Evolutionary conservation across 2,888 invertebrate species (phyloP), one percentile per base, ranked within the genome.

Genomic region (Caenorhabditis virilis): DNA sequence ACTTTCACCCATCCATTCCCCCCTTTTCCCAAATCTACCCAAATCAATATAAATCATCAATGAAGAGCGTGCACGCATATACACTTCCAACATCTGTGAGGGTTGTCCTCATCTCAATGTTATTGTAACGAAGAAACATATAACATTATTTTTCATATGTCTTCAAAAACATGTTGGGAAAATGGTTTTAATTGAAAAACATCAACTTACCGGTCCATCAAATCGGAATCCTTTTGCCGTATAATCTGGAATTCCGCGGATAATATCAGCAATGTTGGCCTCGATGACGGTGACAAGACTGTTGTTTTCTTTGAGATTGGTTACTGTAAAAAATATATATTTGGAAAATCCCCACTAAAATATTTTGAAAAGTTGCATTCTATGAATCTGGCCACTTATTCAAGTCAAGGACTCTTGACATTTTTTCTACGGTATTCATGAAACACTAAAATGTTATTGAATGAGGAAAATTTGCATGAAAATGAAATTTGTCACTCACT

Each of bases 261-360:
- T 82, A 45, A 84, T 78, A 48, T 83, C 80, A 39, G 74, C 72
- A 15, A 84, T 82, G 51, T 80, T 76, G 22, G 79, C 82, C 25
- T 82, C 82, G 13, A 84, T 54, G 3, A 84, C 81, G 1, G 82
- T 82, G n/a, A 85, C 79, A 65, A 85, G 82, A 22, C 79, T 76
- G 77, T 85, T 85, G 71, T 78, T 78, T 62, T 85, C 84, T 48
- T 76, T 78, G 22, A 83, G 58, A 69, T 85, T 85, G 30, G 82
- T 83, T 38, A 85, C 80, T 33, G 80, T 63, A 54, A 84, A 83
- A 5, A 80, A 54, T n/a, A n/a, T n/a, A n/a, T n/a, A n/a, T n/a
- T n/a, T n/a, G n/a, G n/a, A n/a, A n/a, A n/a, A n/a, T n/a, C n/a
- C n/a, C n/a, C n/a, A n/a, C n/a, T n/a, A n/a, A n/a, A n/a, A n/a